phyloP scores from a whole-genome alignment of 2,797 vertebrate genomes.

The Gephyroberyx darwinii region DNA sequence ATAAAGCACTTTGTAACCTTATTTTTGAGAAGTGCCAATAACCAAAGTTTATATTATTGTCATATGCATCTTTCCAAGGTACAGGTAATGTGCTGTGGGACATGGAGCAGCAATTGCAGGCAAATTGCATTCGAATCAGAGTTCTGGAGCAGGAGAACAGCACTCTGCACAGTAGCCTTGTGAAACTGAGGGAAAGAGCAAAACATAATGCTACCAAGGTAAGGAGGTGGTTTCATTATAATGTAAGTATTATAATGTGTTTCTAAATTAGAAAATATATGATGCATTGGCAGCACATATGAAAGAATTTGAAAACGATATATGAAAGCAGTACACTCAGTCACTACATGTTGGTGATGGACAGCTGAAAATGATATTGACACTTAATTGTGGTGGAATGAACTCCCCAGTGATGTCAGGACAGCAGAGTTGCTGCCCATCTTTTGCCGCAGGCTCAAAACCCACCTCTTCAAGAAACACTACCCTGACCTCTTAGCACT shows the following conservation, averaged over 20 bases:
- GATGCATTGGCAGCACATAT: neutral
- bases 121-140: conserved; percentile 86
- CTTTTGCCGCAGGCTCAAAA: too few relatives aligned
- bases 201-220: conserved; percentile 77
- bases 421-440: too few relatives aligned
- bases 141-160: conserved; percentile 88
- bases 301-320: too few relatives aligned
- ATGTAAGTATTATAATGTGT: neutral
- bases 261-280: neutral
- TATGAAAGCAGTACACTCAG: neutral
- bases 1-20: too few relatives aligned
- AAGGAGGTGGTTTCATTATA: conserved; percentile 1
- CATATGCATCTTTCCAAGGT: conserved; percentile 72
- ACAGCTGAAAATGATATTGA: neutral
- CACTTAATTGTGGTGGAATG: too few relatives aligned
- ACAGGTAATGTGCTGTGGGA: conserved; percentile 85
- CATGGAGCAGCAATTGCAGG: conserved; percentile 91
- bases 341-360: neutral
- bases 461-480: too few relatives aligned
- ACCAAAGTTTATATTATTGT: conserved; percentile 10
- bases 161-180: conserved; percentile 77
- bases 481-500: too few relatives aligned
- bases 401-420: too few relatives aligned
- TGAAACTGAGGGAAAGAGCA: conserved; percentile 79
- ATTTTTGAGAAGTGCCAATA: too few relatives aligned